Percentiles rank a stretch among this genome's conserved stretches.
phyloP scores from a whole-genome alignment of 2,888 invertebrate genomes.

The Perithous albicinctus region DNA sequence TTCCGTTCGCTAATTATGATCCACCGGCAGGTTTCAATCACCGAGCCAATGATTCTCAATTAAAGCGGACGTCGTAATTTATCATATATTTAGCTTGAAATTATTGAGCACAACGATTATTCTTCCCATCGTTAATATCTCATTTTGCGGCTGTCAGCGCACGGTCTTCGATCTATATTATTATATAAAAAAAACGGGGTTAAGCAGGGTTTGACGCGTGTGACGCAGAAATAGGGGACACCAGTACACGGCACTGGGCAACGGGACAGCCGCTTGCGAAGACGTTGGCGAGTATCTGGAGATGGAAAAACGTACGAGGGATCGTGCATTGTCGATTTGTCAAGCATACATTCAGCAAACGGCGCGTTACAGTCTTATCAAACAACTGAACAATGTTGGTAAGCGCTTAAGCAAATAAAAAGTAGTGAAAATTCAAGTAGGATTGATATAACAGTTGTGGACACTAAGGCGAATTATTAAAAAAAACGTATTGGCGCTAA shows the following conservation, averaged over 20 bases:
- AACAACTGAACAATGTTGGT: constrained; percentile 93
- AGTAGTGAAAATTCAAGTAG: background rate
- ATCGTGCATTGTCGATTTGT: constrained; percentile 89
- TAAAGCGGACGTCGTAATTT: background rate
- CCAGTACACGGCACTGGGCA: constrained; percentile 89
- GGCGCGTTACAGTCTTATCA: constrained; percentile 91
- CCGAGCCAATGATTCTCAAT: background rate
- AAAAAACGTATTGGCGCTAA: no score
- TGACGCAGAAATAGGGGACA: constrained; percentile 85
- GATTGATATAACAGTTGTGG: no score
- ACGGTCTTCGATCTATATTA: constrained; percentile 61
- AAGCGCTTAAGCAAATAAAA: constrained; percentile 66
- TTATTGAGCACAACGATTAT: constrained; percentile 6
- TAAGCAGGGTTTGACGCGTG: constrained; percentile 62
- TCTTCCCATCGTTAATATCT: background rate
- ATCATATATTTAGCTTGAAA: background rate
- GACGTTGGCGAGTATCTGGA: constrained; percentile 87
- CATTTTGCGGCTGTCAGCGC: constrained; percentile 15
- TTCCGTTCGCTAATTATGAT: background rate
- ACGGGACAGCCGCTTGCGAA: constrained; percentile 85
- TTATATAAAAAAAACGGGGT: constrained; percentile 63
- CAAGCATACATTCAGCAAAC: constrained; percentile 87
- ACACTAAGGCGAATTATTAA: no score
- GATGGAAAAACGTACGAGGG: constrained; percentile 88
- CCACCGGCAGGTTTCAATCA: background rate